These are phyloP conservation scores for Cichlasoma orientale DNA, from an alignment of 2,797 vertebrate genomes.

Conservation along the genomic window DNA sequence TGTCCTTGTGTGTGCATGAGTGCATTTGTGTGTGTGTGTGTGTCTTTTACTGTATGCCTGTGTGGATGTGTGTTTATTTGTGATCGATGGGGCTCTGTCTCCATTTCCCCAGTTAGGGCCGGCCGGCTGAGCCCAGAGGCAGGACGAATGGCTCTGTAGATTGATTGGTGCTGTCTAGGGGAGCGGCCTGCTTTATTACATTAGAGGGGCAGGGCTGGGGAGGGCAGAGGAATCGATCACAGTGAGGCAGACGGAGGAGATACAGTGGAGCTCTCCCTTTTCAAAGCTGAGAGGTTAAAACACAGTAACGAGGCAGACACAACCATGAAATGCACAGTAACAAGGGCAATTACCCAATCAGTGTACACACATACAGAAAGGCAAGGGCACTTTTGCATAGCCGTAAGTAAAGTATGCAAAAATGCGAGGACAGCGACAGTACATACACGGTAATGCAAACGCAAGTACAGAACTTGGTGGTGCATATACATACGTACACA, in stretches of 20 bases:
- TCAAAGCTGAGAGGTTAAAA: constrained; percentile 46
- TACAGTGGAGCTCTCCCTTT: constrained; percentile 48
- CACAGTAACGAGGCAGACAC: constrained; percentile 12
- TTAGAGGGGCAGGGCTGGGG: constrained; percentile 92
- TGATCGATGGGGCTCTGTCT: constrained; percentile 94
- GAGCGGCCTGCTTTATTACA: constrained; percentile 96
- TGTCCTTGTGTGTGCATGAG: constrained; percentile 25
- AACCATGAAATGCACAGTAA: constrained; percentile 12
- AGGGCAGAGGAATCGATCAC: constrained; percentile 93
- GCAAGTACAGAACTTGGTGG: constrained; percentile 24
- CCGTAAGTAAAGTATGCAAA: constrained; percentile 13
- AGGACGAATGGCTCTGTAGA: constrained; percentile 95
- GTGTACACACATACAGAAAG: not conserved
- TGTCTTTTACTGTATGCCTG: constrained; percentile 43
- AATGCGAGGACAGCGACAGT: not conserved
- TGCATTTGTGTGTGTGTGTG: constrained; percentile 4
- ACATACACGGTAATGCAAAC: constrained; percentile 4
- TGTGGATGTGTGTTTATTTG: constrained; percentile 79
- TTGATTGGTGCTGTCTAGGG: constrained; percentile 94
- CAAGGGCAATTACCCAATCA: constrained; percentile 7
- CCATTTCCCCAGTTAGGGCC: constrained; percentile 93
- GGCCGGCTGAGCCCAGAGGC: constrained; percentile 93
- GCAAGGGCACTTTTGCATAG: not conserved
- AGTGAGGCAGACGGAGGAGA: constrained; percentile 75
- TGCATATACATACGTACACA: not conserved